A percentile compares a stretch with the other conserved stretches of the same genome.
Conservation (phyloP, 2,888 invertebrate genomes). For the Mythimna ferrago region DNA sequence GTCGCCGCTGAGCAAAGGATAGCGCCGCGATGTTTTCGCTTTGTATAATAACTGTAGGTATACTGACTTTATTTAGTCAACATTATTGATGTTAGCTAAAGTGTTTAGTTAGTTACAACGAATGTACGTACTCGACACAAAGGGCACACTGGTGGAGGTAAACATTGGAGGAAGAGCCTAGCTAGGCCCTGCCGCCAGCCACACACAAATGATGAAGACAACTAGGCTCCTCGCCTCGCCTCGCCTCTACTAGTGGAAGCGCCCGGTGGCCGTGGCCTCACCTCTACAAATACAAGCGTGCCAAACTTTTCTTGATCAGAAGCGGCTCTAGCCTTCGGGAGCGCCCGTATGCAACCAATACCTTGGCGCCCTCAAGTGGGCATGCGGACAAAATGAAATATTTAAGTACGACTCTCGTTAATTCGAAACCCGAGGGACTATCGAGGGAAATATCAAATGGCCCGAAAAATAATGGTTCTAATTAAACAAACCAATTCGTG, state of each 20-base stretch:
- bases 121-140: background rate
- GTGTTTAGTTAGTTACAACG: background rate
- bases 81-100: constrained; percentile 13
- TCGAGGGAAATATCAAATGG: too few relatives aligned
- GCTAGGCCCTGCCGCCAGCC: background rate
- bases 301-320: too few relatives aligned
- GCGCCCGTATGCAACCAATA: too few relatives aligned
- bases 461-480: too few relatives aligned
- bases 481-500: too few relatives aligned
- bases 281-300: too few relatives aligned
- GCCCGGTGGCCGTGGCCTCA: too few relatives aligned
- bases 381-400: too few relatives aligned
- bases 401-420: too few relatives aligned
- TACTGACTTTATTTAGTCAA: constrained; percentile 25
- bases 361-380: too few relatives aligned
- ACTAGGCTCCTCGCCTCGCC: background rate
- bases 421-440: too few relatives aligned
- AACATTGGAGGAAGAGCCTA: background rate
- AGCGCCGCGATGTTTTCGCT: constrained; percentile 1
- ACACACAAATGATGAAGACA: background rate
- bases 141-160: background rate
- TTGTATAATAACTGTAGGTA: constrained; percentile 13
- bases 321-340: too few relatives aligned
- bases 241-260: background rate
- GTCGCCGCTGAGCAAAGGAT: constrained; percentile 24